These are phyloP conservation scores for Helicoverpa armigera DNA, from an alignment of 1,140 invertebrate species.

Conservation along the genomic window DNA sequence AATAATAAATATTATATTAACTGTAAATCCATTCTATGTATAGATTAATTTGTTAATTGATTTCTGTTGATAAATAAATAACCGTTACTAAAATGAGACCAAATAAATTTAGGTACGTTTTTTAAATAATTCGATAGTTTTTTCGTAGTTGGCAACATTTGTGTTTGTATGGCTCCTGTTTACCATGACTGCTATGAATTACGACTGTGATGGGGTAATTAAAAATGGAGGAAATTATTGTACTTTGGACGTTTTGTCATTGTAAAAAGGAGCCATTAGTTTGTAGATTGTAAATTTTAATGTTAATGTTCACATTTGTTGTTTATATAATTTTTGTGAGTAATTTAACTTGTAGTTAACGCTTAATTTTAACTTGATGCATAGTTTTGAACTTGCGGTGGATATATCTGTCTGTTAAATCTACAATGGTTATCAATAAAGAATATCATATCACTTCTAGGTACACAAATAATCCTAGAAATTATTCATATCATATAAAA, in stretches of 20 bases:
- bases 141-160: conserved; percentile 72
- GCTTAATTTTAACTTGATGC: conserved; percentile 42
- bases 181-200: neutral
- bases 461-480: conserved; percentile 5
- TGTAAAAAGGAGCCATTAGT: neutral
- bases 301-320: conserved; percentile 63
- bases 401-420: conserved; percentile 6
- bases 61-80: conserved; percentile 65
- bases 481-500: conserved; percentile 26
- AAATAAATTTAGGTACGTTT: conserved; percentile 85
- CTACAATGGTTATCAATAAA: neutral
- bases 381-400: conserved; percentile 11
- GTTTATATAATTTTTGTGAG: conserved; percentile 51
- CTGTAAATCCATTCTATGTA: conserved; percentile 24
- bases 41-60: conserved; percentile 59
- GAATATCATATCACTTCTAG: conserved; percentile 28
- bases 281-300: conserved; percentile 48
- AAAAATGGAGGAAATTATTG: neutral
- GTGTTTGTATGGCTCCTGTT: conserved; percentile 60
- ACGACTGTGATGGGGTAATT: neutral
- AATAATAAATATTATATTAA: conserved; percentile 7
- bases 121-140: conserved; percentile 63
- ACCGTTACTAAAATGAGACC: conserved; percentile 85
- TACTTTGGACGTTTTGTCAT: neutral
- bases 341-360: conserved; percentile 2